Evolutionary conservation across 1,140 invertebrate species (phyloP).

Genomic region (Leptonema lineaticorne): DNA sequence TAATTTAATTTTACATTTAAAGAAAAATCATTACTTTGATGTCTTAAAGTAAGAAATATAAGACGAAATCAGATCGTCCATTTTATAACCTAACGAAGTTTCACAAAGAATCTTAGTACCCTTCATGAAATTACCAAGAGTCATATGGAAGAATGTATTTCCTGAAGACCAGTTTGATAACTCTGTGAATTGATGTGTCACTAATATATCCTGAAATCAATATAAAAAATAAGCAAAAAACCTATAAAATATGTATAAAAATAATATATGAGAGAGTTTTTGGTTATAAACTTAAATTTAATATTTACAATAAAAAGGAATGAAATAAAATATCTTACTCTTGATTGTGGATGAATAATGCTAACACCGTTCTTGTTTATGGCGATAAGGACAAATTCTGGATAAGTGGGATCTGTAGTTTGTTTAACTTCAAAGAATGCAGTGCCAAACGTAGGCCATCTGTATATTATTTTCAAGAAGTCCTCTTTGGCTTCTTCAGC

Average conservation of each 20-base stretch:
- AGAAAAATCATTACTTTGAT: no score
- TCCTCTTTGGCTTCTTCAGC: conserved; percentile 77
- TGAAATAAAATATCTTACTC: conserved; percentile 35
- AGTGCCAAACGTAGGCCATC: conserved; percentile 89
- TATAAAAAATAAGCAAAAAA: not conserved
- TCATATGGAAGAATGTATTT: conserved; percentile 93
- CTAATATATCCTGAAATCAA: conserved; percentile 68
- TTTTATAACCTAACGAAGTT: conserved; percentile 92
- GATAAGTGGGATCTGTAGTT: conserved; percentile 79
- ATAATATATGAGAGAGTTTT: not conserved
- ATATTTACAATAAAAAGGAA: not conserved
- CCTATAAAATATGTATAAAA: not conserved
- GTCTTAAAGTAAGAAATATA: conserved; percentile 66
- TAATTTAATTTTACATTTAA: no score
- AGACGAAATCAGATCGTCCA: conserved; percentile 94
- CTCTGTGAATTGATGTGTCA: conserved; percentile 82
- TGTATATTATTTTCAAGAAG: conserved; percentile 80
- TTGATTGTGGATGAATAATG: conserved; percentile 80
- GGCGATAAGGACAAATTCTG: conserved; percentile 83
- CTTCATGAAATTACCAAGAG: conserved; percentile 82
- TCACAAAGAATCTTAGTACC: conserved; percentile 89
- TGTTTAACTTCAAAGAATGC: conserved; percentile 95
- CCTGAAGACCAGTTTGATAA: conserved; percentile 93
- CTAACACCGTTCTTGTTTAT: conserved; percentile 91
- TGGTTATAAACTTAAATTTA: not conserved